Conservation (phyloP, 2,113 vertebrate genomes). For the Mesitornis unicolor region DNA sequence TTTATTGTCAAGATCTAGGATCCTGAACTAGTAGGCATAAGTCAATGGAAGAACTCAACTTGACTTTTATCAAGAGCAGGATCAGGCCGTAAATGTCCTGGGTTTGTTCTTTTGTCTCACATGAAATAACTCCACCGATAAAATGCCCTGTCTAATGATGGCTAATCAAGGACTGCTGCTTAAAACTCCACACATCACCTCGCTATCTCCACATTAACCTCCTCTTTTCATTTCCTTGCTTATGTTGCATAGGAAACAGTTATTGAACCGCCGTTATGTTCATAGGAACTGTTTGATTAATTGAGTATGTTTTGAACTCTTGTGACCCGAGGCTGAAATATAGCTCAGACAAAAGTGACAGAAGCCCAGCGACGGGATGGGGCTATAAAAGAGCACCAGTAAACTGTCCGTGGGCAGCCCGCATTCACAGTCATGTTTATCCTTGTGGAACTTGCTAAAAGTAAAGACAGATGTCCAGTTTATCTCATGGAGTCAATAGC, state of each 20-base stretch:
- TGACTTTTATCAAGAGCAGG: slow-evolving; percentile 5
- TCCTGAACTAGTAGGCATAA: background rate
- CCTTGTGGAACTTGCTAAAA: slow-evolving; percentile 26
- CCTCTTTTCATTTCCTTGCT: slow-evolving; percentile 22
- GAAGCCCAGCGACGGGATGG: background rate
- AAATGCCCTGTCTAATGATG: background rate
- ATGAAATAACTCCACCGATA: background rate
- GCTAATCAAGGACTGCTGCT: background rate
- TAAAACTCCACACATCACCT: background rate
- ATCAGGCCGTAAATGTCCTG: slow-evolving; percentile 25
- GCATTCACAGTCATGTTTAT: slow-evolving; percentile 8
- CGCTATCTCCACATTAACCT: background rate
- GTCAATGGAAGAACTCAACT: background rate
- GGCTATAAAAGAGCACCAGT: background rate
- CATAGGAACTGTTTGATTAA: slow-evolving; percentile 39
- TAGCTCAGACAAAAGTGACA: slow-evolving; percentile 24
- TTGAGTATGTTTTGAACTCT: slow-evolving; percentile 31
- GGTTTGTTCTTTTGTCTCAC: slow-evolving; percentile 6
- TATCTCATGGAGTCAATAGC: slow-evolving; percentile 26
- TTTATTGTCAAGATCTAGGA: slow-evolving; percentile 28
- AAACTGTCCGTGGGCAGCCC: background rate
- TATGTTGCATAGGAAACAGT: background rate
- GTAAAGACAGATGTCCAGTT: slow-evolving; percentile 47
- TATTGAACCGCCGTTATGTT: slow-evolving; percentile 4
- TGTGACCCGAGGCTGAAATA: slow-evolving; percentile 21